Evolutionary conservation across 2,888 invertebrate genomes (phyloP), one percentile per base, ranked within the genome.

Genomic region (Rhagonycha fulva): DNA sequence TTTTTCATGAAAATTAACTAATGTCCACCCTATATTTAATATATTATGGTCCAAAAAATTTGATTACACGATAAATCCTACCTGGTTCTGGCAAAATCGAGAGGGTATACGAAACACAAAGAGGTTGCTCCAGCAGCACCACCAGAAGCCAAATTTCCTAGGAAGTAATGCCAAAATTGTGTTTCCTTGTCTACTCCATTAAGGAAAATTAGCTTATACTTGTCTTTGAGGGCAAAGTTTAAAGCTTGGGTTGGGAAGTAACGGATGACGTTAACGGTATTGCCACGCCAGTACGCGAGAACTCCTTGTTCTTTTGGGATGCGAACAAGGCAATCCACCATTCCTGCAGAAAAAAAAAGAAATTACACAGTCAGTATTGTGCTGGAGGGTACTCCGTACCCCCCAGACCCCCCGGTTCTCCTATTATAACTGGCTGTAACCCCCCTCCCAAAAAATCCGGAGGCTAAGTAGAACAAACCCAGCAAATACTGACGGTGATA

Each of bases 61-160:
- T n/a, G n/a, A n/a, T n/a, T n/a, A n/a, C n/a, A n/a, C n/a, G n/a
- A n/a, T n/a, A n/a, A n/a, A n/a, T n/a, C n/a, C n/a, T n/a, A n/a
- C 91, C 97, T 95, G 82, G 97, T 98, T 91, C 97, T 93, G 83
- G 97, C 97, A 90, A 96, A 97, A 89, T 98, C 97, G 82, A 98
- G 92, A 24, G 97, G 97, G 90, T 98, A 98, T 83, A 98, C 97
- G 89, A 98, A 97, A 89, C 96, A 94, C 68, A 98, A 92, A 28
- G 97, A 97, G 70, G 97, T 96, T 80, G 97, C 97, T 84, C 98
- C 97, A 84, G 97, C 97, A 82, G 96, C 96, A 89, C 97, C 98
- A 84, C 97, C 97, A 26, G 97, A 95, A 26, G 96, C 96, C 86
- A 98, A 91, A 88, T 97, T 98, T 76, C 96, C 97, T 76, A 92